phyloP scores from a whole-genome alignment of 2,888 invertebrate species.

The Drosophila peninsularis region DNA sequence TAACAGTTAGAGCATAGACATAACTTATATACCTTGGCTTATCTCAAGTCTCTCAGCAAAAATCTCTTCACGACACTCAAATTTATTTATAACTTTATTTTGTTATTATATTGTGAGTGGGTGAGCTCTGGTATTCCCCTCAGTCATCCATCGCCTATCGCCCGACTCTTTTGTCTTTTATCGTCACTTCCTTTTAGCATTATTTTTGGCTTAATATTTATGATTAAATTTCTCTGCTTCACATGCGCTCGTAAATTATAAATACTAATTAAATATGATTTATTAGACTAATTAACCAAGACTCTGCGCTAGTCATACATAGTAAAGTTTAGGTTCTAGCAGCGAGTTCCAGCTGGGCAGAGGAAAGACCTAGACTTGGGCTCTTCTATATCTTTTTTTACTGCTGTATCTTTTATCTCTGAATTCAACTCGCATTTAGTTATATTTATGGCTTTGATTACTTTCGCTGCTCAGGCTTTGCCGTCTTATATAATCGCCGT shows the following conservation, averaged over 20 bases:
- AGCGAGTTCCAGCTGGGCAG: not conserved
- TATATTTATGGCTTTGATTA: constrained; percentile 7
- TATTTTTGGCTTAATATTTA: not conserved
- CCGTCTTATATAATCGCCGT: constrained; percentile 20
- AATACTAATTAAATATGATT: not conserved
- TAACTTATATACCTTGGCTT: no score
- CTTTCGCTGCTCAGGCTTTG: constrained; percentile 15
- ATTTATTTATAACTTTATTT: constrained; percentile 2
- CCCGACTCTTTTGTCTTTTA: not conserved
- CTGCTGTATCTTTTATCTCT: no score
- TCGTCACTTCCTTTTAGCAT: not conserved
- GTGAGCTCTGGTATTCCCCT: not conserved
- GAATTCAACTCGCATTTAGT: constrained; percentile 10
- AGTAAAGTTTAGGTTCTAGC: no score
- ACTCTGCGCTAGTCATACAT: no score
- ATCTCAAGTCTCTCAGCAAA: no score
- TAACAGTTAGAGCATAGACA: no score
- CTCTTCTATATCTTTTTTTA: not conserved
- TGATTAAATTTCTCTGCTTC: constrained; percentile 2
- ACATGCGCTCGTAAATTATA: not conserved
- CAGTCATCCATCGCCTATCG: not conserved
- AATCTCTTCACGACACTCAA: not conserved
- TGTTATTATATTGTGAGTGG: not conserved
- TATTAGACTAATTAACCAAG: not conserved
- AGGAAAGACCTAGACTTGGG: not conserved